Evolutionary conservation across 2,888 invertebrate genomes (phyloP).

Genomic region (Pyrocoelia pectoralis): DNA sequence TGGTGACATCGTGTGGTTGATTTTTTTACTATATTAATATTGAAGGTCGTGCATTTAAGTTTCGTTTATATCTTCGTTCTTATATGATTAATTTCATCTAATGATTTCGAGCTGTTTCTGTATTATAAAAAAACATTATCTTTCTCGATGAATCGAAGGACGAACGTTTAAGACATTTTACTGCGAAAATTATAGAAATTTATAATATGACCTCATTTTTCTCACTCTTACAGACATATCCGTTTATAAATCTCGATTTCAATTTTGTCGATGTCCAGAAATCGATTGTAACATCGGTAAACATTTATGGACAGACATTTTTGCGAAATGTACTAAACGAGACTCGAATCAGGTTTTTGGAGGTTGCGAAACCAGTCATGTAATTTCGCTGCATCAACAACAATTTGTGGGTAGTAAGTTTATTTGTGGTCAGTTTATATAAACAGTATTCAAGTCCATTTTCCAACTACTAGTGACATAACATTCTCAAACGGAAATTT

Average conservation of each 20-base stretch:
- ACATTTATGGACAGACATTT: background rate
- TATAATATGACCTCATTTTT: constrained; percentile 25
- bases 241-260: background rate
- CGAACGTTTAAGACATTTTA: constrained; percentile 37
- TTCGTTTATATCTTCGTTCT: too few species aligned
- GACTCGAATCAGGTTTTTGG: background rate
- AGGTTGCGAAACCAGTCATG: background rate
- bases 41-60: too few species aligned
- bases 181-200: constrained; percentile 18
- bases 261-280: background rate
- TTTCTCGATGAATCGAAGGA: constrained; percentile 38
- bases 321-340: background rate
- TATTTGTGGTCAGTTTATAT: background rate
- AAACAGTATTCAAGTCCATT: too few species aligned
- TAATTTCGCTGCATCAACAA: background rate
- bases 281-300: background rate
- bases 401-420: background rate
- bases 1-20: too few species aligned
- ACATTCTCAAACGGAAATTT: too few species aligned
- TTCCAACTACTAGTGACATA: too few species aligned
- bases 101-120: constrained; percentile 25
- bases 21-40: too few species aligned
- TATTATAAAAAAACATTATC: constrained; percentile 28
- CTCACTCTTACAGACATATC: background rate
- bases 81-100: constrained; percentile 32